Evolutionary conservation across 2,113 vertebrate genomes (phyloP), one percentile per base, ranked within the genome.

Genomic region (Gymnarchus niloticus): DNA sequence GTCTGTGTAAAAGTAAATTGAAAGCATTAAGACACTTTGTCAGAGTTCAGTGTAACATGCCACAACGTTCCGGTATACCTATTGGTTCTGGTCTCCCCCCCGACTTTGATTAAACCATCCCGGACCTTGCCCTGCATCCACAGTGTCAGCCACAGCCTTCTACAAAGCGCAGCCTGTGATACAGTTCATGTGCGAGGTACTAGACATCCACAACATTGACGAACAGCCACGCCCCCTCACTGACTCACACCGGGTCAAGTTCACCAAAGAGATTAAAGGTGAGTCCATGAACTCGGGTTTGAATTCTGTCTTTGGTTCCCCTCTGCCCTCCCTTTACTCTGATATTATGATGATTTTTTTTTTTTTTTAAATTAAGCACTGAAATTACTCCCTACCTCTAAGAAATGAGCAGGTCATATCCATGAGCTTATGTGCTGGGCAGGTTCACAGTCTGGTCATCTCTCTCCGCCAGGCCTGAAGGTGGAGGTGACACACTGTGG

Each of bases 231-330:
- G 98, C 87, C 97, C 98, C 87, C 96, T 99, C 93, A 99, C 98
- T 87, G 98, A 99, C 94, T 99, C 98, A 86, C 98, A 99, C 93
- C 92, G 98, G 90, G 98, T 99, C 95, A 99, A 99, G 95, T 99
- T 99, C 96, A 99, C 98, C 97, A 99, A 99, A 98, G 98, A 99
- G 96, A 99, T 99, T 94, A 99, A 99, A 96, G 98, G 98, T 99
- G 87, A 14, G 2, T 56, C 1, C 28, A 37, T 10, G 76, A 46
- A 23, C 54, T 37, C 6, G 33, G 69, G 78, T n/a, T 78, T 83
- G 49, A 37, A 41, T 49, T 33, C 25, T 2, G 37, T 2, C n/a
- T n/a, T n/a, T n/a, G n/a, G n/a, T n/a, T n/a, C n/a, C n/a, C n/a
- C n/a, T n/a, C 65, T 73, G 65, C 19, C 65, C 65, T 41, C 65